Base-by-base conservation (phyloP, 2,888 invertebrate species). In the Encarsia formosa region DNA sequence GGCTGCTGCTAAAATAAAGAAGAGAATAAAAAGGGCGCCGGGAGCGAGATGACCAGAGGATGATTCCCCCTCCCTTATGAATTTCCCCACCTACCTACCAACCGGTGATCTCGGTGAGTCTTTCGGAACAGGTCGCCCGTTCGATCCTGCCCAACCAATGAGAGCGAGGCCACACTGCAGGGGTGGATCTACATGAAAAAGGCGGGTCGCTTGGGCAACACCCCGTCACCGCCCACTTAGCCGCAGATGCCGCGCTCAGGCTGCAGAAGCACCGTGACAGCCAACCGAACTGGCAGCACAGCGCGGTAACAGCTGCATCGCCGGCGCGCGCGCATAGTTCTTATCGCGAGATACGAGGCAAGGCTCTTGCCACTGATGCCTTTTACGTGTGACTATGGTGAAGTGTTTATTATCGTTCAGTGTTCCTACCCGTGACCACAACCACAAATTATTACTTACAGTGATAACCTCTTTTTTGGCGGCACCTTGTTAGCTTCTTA, bases 211-310 rank as follows among this genome's bases (percentile, higher is more conserved):
- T 19, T 43, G 54, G 44, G 51, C 23, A 45, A 56, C 67, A 61
- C 67, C 66, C 58, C 42, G 63, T 44, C 59, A 64, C 68, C 66
- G 56, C 57, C 68, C 68, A 65, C 62, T 58, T 52, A 63, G 64
- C 65, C 34, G 62, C 65, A 67, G 65, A 64, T 67, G 61, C 62
- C 54, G 55, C 62, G 62, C 60, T 60, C 61, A 62, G 57, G 63
- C 60, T 65, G 68, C 73, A 73, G 73, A 73, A 68, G 73, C 61
- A 64, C 62, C 69, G 70, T 68, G 70, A 68, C 73, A 68, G 71
- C 67, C 70, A 71, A 69, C 71, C 68, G 69, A 69, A 70, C 49
- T 51, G 50, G 49, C 50, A 47, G 49, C 38, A 23, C 23, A 37
- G 54, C 23, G 31, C 29, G 19, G 24, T 31, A 31, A 37, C 20